phyloP scores from a whole-genome alignment of 2,888 invertebrate species.

The Phortica okadai region DNA sequence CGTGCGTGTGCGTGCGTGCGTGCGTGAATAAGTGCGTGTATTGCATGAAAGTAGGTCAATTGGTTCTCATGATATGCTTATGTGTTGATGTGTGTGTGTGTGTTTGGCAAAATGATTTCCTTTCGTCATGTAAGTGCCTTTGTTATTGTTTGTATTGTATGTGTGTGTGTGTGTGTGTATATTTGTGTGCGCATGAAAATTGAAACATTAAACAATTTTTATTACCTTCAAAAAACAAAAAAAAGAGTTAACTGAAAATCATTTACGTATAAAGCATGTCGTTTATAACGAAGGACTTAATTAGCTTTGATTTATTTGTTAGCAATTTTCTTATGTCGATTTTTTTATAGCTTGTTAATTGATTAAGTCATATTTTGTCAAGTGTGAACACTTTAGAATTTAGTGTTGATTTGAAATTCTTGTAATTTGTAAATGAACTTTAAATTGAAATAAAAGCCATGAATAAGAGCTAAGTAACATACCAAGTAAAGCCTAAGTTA shows the following conservation, averaged over 20 bases:
- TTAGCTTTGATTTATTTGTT: constrained; percentile 4
- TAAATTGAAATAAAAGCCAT: too few species aligned
- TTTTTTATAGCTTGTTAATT: too few species aligned
- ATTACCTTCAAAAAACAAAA: background rate
- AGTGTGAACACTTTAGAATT: too few species aligned
- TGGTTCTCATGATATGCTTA: background rate
- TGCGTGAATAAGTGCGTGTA: constrained; percentile 4
- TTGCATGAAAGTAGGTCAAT: constrained; percentile 26
- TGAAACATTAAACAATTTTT: constrained; percentile 6
- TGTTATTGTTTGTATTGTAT: background rate
- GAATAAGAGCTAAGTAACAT: too few species aligned
- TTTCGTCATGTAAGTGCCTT: background rate
- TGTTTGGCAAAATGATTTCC: constrained; percentile 2
- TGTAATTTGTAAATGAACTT: too few species aligned
- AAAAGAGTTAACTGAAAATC: background rate
- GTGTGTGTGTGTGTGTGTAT: background rate
- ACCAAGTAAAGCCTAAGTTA: too few species aligned
- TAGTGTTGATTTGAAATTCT: too few species aligned
- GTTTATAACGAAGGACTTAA: background rate
- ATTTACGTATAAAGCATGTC: background rate
- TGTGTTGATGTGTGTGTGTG: background rate
- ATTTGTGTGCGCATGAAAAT: background rate
- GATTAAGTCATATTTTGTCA: too few species aligned
- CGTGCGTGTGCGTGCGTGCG: constrained; percentile 18
- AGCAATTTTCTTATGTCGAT: too few species aligned